These are phyloP conservation scores for Falco peregrinus DNA, from an alignment of 2,797 vertebrate species.

Conservation along the genomic window DNA sequence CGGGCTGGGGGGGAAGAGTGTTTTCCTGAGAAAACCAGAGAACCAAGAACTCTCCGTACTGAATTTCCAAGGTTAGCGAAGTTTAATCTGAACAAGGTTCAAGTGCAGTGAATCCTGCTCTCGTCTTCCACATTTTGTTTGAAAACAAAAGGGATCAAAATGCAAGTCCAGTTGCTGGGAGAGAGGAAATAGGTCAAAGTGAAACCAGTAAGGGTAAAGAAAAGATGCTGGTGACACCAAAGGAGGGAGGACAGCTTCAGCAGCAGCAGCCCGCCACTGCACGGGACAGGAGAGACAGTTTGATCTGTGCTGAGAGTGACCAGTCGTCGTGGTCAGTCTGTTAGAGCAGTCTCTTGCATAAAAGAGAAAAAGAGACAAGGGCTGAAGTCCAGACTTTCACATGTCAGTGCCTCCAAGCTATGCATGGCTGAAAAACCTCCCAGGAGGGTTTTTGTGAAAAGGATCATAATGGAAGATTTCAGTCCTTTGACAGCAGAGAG, in stretches of 20 bases:
- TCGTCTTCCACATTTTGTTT: background rate
- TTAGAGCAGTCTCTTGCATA: background rate
- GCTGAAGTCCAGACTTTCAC: conserved; percentile 15
- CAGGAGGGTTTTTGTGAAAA: background rate
- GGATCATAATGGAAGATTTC: background rate
- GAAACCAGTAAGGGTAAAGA: background rate
- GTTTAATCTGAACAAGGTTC: conserved; percentile 5
- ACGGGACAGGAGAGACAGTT: no score
- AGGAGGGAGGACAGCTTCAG: background rate
- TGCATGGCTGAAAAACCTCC: background rate
- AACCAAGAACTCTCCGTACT: background rate
- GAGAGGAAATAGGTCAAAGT: background rate
- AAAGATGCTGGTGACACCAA: background rate
- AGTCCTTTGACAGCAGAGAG: background rate
- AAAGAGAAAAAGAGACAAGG: background rate
- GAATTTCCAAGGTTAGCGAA: background rate
- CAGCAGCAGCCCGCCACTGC: fast-evolving
- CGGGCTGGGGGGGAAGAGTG: background rate
- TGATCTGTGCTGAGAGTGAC: background rate
- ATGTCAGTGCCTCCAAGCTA: background rate
- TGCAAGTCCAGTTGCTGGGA: background rate
- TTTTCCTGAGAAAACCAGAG: background rate
- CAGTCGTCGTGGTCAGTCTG: background rate
- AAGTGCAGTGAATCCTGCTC: background rate
- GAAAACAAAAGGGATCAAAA: background rate